Conservation (phyloP, 2,797 vertebrate genomes). For the Pipistrellus nathusii region DNA sequence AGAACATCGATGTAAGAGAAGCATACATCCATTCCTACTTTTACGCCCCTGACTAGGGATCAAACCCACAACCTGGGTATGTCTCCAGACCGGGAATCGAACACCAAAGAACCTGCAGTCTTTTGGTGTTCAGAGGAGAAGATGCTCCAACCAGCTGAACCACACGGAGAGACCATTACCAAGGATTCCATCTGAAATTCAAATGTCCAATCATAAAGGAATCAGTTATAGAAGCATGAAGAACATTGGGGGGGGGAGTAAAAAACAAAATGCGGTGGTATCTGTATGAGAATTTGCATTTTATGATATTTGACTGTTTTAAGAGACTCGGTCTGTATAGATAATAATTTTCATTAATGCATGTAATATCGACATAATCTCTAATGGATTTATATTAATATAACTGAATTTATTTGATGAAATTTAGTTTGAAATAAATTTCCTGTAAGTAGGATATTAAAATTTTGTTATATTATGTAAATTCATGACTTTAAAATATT, state of each 20-base stretch:
- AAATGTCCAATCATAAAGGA: neutral
- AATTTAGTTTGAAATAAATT: conserved; percentile 60
- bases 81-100: neutral
- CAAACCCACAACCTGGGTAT: neutral
- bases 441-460: conserved; percentile 66
- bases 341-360: conserved; percentile 72
- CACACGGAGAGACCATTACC: neutral
- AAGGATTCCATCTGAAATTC: conserved; percentile 27
- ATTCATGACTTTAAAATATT: conserved; percentile 77
- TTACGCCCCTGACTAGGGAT: neutral
- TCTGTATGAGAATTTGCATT: conserved; percentile 6
- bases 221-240: neutral
- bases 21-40: neutral
- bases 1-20: neutral
- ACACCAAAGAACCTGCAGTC: too few species aligned
- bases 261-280: conserved; percentile 25
- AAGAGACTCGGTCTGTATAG: conserved; percentile 7
- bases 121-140: neutral
- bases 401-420: conserved; percentile 68
- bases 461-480: conserved; percentile 71
- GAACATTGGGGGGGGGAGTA: neutral
- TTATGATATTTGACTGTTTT: neutral
- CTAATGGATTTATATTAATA: conserved; percentile 49
- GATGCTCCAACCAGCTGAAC: neutral
- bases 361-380: conserved; percentile 71